A percentile compares a stretch with the other conserved stretches of the same genome.
These are phyloP conservation scores for Actenoides lindsayi DNA, from an alignment of 2,113 vertebrate genomes.

Conservation along the genomic window DNA sequence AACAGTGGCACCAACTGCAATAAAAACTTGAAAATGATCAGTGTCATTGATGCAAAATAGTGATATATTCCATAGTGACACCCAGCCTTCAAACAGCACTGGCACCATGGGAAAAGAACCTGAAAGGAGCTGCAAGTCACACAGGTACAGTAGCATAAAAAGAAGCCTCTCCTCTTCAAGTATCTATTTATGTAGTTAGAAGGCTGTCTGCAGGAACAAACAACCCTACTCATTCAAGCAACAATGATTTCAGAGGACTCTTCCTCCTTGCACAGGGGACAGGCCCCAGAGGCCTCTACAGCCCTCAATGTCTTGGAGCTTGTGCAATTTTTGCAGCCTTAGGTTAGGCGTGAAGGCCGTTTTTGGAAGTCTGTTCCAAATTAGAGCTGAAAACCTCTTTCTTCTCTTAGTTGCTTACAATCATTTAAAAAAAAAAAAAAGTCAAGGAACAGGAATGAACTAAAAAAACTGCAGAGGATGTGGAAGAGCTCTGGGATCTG, in stretches of 20 bases:
- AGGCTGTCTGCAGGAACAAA: not conserved
- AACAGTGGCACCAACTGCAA: not conserved
- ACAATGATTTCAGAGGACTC: not conserved
- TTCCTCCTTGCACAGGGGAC: fast-evolving
- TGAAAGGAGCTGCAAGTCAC: not conserved
- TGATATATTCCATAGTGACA: not conserved
- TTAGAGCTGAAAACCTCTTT: not conserved
- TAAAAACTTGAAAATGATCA: not conserved
- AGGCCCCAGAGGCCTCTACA: not conserved
- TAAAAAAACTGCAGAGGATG: not conserved
- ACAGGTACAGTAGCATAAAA: not conserved
- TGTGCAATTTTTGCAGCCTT: not conserved
- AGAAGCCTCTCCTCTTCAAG: not conserved
- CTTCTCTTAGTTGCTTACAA: not conserved
- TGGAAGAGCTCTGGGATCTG: not conserved
- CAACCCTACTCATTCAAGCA: not conserved
- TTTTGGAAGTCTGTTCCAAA: not conserved
- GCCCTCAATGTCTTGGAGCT: not conserved
- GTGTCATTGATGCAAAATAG: not conserved
- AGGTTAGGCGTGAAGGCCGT: not conserved
- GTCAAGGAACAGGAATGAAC: not conserved
- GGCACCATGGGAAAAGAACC: not conserved
- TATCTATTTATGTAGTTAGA: not conserved
- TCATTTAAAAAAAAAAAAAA: not conserved
- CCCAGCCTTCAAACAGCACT: fast-evolving